Conservation (phyloP, 2,113 vertebrate species). For the Melanerpes formicivorus region DNA sequence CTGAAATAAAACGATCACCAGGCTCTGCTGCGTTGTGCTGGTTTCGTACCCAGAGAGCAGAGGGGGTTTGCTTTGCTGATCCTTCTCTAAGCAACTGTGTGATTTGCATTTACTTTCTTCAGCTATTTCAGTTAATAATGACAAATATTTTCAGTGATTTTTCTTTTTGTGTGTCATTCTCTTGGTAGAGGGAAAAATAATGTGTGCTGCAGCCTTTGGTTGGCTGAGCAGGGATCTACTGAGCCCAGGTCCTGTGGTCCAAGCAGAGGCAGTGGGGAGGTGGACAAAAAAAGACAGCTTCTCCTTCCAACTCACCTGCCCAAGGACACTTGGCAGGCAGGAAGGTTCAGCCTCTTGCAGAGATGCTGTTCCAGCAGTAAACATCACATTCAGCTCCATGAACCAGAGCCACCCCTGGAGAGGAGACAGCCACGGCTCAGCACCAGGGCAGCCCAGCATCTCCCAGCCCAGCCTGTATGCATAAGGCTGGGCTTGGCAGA, state of each 20-base stretch:
- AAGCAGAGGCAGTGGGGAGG: accelerated
- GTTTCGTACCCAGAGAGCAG: background rate
- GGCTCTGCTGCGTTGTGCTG: background rate
- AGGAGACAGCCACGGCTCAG: accelerated
- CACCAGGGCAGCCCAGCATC: background rate
- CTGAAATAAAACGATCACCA: background rate
- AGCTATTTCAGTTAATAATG: background rate
- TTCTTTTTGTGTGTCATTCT: background rate
- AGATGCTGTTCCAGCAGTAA: background rate
- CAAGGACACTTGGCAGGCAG: background rate
- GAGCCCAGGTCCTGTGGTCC: background rate
- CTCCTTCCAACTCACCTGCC: background rate
- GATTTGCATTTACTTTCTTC: background rate
- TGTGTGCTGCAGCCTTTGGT: background rate
- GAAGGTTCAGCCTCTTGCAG: background rate
- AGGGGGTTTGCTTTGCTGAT: background rate
- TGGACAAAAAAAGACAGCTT: accelerated
- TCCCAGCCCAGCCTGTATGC: accelerated
- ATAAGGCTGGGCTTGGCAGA: accelerated
- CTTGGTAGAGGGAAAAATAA: background rate
- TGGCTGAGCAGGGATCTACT: accelerated
- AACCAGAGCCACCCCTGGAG: background rate
- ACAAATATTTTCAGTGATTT: background rate
- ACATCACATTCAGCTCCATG: background rate
- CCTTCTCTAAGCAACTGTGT: background rate